Conservation (phyloP, 2,113 vertebrate genomes). For the Tiliqua scincoides region DNA sequence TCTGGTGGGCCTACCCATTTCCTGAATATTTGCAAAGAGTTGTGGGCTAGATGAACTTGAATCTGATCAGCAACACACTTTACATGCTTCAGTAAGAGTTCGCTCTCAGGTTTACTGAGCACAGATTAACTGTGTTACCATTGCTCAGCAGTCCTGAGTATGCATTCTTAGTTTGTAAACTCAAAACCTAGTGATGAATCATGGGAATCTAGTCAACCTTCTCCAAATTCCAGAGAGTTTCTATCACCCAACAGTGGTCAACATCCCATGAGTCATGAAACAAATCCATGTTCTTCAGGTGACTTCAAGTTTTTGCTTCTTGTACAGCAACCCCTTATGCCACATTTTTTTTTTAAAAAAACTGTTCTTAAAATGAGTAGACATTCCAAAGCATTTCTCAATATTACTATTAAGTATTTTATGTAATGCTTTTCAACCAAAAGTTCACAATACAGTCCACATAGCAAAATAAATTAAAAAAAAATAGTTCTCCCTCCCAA, state of each 20-base stretch:
- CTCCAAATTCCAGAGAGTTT: not conserved
- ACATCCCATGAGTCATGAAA: not conserved
- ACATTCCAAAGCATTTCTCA: not conserved
- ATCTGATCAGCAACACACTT: not conserved
- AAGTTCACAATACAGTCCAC: too few species aligned
- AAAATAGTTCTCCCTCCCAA: too few species aligned
- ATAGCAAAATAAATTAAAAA: too few species aligned
- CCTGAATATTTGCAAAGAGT: not conserved
- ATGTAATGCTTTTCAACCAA: too few species aligned
- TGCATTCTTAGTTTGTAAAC: not conserved
- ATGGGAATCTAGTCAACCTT: not conserved
- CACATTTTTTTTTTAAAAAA: not conserved
- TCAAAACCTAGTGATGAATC: not conserved
- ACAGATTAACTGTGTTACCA: not conserved
- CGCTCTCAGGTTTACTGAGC: not conserved
- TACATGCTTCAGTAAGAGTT: not conserved
- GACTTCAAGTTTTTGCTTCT: not conserved
- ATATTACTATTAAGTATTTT: not conserved
- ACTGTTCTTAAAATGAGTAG: not conserved
- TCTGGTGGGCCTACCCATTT: not conserved
- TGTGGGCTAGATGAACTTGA: not conserved
- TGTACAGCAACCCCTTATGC: not conserved
- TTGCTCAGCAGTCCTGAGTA: not conserved
- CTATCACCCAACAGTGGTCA: not conserved
- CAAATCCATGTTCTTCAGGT: not conserved